Percentiles rank a stretch among this genome's conserved stretches.
These are phyloP conservation scores for Leptinotarsa rubiginosa DNA, from an alignment of 2,888 invertebrate genomes.

Conservation along the genomic window DNA sequence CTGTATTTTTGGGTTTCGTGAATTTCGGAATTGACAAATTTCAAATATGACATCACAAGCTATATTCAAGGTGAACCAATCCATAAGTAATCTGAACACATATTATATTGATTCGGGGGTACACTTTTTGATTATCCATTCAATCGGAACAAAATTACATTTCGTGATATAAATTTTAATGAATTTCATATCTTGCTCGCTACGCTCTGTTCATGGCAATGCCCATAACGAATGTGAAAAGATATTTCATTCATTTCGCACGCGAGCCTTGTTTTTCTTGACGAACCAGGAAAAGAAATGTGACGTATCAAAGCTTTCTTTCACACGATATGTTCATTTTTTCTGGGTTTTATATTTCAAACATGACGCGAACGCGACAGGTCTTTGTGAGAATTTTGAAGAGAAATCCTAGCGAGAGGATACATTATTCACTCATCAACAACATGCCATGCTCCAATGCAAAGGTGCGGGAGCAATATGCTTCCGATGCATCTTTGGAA, in stretches of 20 bases:
- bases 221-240: not conserved
- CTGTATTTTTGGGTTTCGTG: no score
- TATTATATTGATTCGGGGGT: no score
- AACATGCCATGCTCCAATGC: not conserved
- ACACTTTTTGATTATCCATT: not conserved
- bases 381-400: not conserved
- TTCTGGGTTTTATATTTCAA: not conserved
- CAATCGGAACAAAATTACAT: not conserved
- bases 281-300: conserved; percentile 27
- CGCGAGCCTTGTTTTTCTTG: conserved; percentile 30
- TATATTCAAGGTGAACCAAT: no score
- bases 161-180: conserved; percentile 2
- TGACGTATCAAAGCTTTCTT: conserved; percentile 30
- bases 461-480: not conserved
- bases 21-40: no score
- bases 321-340: conserved; percentile 23
- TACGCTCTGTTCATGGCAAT: not conserved
- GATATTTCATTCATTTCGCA: conserved; percentile 28
- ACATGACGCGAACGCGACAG: not conserved
- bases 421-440: not conserved
- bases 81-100: no score
- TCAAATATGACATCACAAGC: no score
- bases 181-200: not conserved
- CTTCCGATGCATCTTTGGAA: no score
- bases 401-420: not conserved